Percentiles rank a stretch among this genome's conserved stretches.
Conservation (phyloP, 1,140 invertebrate genomes). For the Drosophila setifemur region DNA sequence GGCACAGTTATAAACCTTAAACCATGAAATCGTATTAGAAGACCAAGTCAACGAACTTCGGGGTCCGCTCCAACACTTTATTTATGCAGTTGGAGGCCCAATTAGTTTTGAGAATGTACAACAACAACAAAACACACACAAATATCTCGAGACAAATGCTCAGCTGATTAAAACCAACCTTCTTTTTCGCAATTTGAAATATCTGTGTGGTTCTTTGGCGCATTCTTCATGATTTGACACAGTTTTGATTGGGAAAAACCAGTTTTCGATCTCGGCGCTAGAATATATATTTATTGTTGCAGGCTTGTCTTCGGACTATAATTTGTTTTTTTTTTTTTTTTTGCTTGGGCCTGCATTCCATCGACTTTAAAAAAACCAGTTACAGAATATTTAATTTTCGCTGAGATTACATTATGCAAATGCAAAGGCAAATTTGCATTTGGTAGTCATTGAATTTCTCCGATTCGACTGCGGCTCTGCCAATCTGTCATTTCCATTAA, state of each 20-base stretch:
- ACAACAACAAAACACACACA: not conserved
- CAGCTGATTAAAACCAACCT: slow-evolving; percentile 44
- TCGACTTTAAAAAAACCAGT: slow-evolving; percentile 12
- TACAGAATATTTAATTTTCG: slow-evolving; percentile 31
- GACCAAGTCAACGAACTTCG: slow-evolving; percentile 41
- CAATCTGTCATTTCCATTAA: slow-evolving; percentile 33
- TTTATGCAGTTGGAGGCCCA: slow-evolving; percentile 58
- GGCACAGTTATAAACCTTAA: slow-evolving; percentile 42
- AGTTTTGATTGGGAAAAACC: slow-evolving; percentile 49
- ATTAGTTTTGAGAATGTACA: slow-evolving; percentile 52
- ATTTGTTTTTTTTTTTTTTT: slow-evolving; percentile 23
- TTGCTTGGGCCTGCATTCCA: slow-evolving; percentile 13
- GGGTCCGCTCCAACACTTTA: not conserved
- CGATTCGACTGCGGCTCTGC: not conserved
- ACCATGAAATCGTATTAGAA: slow-evolving; percentile 54
- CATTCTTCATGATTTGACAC: slow-evolving; percentile 60
- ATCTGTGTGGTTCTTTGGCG: slow-evolving; percentile 46
- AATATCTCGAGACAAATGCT: slow-evolving; percentile 27
- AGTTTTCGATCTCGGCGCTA: slow-evolving; percentile 40
- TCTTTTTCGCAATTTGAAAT: slow-evolving; percentile 38
- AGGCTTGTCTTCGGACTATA: slow-evolving; percentile 8
- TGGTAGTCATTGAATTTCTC: slow-evolving; percentile 33
- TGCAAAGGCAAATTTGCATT: slow-evolving; percentile 25
- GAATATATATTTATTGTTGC: slow-evolving; percentile 12
- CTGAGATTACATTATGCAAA: slow-evolving; percentile 25